Conservation (phyloP, 23 tunicate species). For the Diplosoma virens region DNA sequence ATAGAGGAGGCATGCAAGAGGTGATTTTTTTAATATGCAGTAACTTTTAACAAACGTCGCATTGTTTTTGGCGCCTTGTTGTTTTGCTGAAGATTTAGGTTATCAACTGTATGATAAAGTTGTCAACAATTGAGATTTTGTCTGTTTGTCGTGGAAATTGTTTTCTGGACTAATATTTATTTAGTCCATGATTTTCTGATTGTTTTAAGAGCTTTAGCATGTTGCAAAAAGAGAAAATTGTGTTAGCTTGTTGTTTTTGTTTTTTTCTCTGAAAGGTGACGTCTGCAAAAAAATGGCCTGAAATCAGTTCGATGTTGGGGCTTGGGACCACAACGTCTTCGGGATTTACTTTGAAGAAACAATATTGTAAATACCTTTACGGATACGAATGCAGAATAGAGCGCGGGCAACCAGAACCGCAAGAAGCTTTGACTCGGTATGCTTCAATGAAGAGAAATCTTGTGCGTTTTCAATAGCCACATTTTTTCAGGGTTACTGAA, state of each 20-base stretch:
- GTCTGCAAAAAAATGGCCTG: constrained; percentile 72
- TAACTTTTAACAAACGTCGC: too few relatives aligned
- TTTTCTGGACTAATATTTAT: too few relatives aligned
- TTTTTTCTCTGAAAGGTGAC: constrained; percentile 57
- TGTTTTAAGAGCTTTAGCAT: too few relatives aligned
- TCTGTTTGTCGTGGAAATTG: too few relatives aligned
- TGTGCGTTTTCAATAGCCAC: background rate
- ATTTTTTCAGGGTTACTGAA: constrained; percentile 72
- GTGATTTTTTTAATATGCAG: too few relatives aligned
- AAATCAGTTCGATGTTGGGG: constrained; percentile 66
- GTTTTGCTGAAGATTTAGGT: too few relatives aligned
- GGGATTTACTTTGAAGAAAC: constrained; percentile 92
- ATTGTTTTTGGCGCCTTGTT: too few relatives aligned
- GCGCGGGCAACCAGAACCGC: constrained; percentile 79
- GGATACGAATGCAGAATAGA: constrained; percentile 82
- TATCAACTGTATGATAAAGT: too few relatives aligned
- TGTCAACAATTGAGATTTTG: too few relatives aligned
- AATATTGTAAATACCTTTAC: constrained; percentile 90
- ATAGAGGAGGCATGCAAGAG: constrained; percentile 89
- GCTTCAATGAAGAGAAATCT: background rate
- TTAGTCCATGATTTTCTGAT: too few relatives aligned
- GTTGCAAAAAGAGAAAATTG: too few relatives aligned
- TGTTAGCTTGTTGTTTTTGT: background rate
- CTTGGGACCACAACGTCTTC: constrained; percentile 67
- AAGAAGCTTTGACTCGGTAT: constrained; percentile 94